phyloP scores from a whole-genome alignment of 1,140 invertebrate genomes.

The Drosophila grimshawi region DNA sequence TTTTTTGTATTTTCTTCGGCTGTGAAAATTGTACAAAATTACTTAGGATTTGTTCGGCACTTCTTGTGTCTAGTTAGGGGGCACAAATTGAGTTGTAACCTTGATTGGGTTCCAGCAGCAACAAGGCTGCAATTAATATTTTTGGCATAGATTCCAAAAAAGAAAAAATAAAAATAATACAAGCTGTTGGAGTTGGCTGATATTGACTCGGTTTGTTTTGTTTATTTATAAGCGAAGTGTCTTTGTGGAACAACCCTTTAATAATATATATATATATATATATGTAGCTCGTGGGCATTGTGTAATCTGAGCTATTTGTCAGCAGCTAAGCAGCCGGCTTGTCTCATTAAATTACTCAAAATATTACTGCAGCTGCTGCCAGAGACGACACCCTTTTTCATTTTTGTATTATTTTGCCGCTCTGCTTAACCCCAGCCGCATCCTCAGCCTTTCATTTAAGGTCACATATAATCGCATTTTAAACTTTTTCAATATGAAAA shows the following conservation, averaged over 20 bases:
- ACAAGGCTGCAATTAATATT: constrained; percentile 40
- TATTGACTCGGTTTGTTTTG: not conserved
- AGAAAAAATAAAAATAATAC: not conserved
- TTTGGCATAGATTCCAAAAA: not conserved
- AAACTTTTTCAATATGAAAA: constrained; percentile 83
- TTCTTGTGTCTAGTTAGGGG: constrained; percentile 30
- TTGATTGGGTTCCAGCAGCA: constrained; percentile 45
- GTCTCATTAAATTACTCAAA: constrained; percentile 58
- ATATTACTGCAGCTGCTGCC: constrained; percentile 47
- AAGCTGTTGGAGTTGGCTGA: not conserved
- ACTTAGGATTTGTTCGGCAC: constrained; percentile 52
- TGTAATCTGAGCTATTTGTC: constrained; percentile 59
- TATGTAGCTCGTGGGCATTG: constrained; percentile 1
- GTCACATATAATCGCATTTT: constrained; percentile 78
- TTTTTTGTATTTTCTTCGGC: not conserved
- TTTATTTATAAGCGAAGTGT: not conserved
- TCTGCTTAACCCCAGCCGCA: not conserved
- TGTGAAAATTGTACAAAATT: constrained; percentile 57
- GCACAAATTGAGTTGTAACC: constrained; percentile 67
- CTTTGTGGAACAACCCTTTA: not conserved
- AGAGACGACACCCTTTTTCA: constrained; percentile 2
- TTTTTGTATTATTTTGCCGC: not conserved
- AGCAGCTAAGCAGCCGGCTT: constrained; percentile 33
- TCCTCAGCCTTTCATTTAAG: not conserved
- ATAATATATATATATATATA: constrained; percentile 4